Evolutionary conservation across 1,140 invertebrate species (phyloP).

Genomic region (Drosophila kurseongensis): DNA sequence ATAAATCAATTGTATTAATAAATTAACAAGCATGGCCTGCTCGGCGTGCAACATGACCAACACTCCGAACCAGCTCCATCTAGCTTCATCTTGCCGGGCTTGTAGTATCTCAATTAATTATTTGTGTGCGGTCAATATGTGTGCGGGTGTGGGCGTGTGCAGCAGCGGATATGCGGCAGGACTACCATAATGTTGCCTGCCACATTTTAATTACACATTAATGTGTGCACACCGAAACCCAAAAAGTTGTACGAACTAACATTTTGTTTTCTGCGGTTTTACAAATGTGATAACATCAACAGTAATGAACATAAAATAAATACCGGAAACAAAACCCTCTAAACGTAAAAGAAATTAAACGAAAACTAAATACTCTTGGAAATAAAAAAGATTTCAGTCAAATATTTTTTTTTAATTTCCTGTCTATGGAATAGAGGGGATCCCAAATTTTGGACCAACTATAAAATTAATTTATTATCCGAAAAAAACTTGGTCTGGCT

Average conservation of each 20-base stretch:
- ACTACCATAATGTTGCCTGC: constrained; percentile 64
- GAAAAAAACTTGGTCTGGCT: too few relatives aligned
- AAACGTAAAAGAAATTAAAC: too few relatives aligned
- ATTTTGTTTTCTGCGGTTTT: constrained; percentile 69
- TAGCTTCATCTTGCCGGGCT: constrained; percentile 30
- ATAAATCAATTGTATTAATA: constrained; percentile 82
- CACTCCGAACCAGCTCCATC: neutral
- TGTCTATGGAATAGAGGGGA: too few relatives aligned
- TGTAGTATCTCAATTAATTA: constrained; percentile 78
- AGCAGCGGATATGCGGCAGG: constrained; percentile 37
- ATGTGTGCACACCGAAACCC: constrained; percentile 55
- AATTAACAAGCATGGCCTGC: constrained; percentile 61
- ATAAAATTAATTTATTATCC: too few relatives aligned
- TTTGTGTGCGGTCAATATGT: constrained; percentile 67
- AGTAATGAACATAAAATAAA: constrained; percentile 30
- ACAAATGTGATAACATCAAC: constrained; percentile 64
- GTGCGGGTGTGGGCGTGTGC: constrained; percentile 25
- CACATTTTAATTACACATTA: constrained; percentile 80
- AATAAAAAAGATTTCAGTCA: too few relatives aligned
- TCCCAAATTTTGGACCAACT: too few relatives aligned
- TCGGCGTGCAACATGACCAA: constrained; percentile 6
- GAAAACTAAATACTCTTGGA: neutral
- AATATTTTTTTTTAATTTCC: too few relatives aligned
- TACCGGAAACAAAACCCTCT: constrained; percentile 3
- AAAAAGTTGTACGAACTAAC: constrained; percentile 67